phyloP scores from a whole-genome alignment of 2,797 vertebrate species.

The Pseudochromis fuscus region DNA sequence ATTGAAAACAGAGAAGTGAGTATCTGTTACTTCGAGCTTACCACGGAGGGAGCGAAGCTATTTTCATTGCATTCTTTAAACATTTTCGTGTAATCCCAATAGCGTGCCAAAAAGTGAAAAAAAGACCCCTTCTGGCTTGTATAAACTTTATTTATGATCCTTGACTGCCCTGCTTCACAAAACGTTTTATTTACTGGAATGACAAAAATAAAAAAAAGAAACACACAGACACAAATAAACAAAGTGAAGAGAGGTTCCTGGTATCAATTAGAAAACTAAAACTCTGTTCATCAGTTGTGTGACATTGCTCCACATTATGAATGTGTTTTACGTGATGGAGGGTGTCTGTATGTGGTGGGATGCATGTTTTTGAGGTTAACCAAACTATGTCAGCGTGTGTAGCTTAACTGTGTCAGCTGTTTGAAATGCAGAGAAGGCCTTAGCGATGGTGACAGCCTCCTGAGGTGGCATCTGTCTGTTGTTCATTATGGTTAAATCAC shows the following conservation, averaged over 20 bases:
- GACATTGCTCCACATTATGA: slow-evolving; percentile 30
- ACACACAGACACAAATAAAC: slow-evolving; percentile 62
- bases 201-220: slow-evolving; percentile 47
- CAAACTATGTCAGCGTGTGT: slow-evolving; percentile 5
- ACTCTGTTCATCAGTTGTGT: slow-evolving; percentile 62
- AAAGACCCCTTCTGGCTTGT: slow-evolving; percentile 47
- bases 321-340: slow-evolving; percentile 3
- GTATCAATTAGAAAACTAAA: slow-evolving; percentile 69
- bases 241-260: slow-evolving; percentile 59
- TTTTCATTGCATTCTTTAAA: slow-evolving; percentile 72
- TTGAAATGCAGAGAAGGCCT: slow-evolving; percentile 22
- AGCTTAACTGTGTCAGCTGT: slow-evolving; percentile 12
- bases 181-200: slow-evolving; percentile 60
- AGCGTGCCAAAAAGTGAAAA: slow-evolving; percentile 60
- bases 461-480: slow-evolving; percentile 55
- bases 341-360: neutral
- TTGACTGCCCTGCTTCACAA: slow-evolving; percentile 64
- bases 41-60: slow-evolving; percentile 28
- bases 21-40: slow-evolving; percentile 36
- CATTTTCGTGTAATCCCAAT: slow-evolving; percentile 63
- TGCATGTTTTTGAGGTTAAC: slow-evolving; percentile 16
- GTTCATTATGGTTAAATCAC: slow-evolving; percentile 51
- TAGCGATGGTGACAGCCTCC: slow-evolving; percentile 26
- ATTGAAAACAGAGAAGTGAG: slow-evolving; percentile 30
- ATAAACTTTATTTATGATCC: slow-evolving; percentile 70